phyloP scores from a whole-genome alignment of 1,140 invertebrate species.

The Drosophila nannoptera region DNA sequence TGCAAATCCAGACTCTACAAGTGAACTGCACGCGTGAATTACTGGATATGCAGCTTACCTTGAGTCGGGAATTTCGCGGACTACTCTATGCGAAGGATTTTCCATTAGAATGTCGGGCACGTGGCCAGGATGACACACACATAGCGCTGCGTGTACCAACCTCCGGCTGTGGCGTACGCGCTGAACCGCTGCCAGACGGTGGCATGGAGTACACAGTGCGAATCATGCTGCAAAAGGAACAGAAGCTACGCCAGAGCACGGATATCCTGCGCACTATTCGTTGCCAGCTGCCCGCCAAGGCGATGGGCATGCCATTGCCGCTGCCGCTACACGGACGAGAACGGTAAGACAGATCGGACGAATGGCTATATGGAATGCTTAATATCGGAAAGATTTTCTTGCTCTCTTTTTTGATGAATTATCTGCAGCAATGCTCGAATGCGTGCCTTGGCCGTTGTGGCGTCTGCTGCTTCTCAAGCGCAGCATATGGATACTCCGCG shows the following conservation, averaged over 20 bases:
- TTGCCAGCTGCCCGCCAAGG: conserved; percentile 79
- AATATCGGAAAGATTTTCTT: background rate
- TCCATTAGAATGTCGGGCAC: conserved; percentile 82
- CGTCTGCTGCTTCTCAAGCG: conserved; percentile 3
- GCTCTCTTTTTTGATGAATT: background rate
- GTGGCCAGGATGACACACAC: conserved; percentile 78
- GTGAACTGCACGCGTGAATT: conserved; percentile 81
- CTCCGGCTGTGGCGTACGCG: conserved; percentile 85
- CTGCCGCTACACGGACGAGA: conserved; percentile 42
- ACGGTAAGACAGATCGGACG: conserved; percentile 28
- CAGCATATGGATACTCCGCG: conserved; percentile 65
- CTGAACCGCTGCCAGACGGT: conserved; percentile 79
- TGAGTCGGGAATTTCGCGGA: conserved; percentile 84
- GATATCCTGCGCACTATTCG: conserved; percentile 83
- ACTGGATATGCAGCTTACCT: conserved; percentile 80
- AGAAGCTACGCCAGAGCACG: conserved; percentile 84
- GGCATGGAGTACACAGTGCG: conserved; percentile 83
- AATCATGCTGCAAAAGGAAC: conserved; percentile 86
- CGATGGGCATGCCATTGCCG: conserved; percentile 70
- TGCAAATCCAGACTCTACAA: conserved; percentile 58
- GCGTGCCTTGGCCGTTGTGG: conserved; percentile 57
- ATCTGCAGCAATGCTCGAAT: conserved; percentile 75
- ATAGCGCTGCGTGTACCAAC: conserved; percentile 82
- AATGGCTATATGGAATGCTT: background rate
- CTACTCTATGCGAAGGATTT: conserved; percentile 86